Evolutionary conservation across 2,888 invertebrate genomes (phyloP), one percentile per base, ranked within the genome.

Genomic region (Himalopsyche kuldschensis): DNA sequence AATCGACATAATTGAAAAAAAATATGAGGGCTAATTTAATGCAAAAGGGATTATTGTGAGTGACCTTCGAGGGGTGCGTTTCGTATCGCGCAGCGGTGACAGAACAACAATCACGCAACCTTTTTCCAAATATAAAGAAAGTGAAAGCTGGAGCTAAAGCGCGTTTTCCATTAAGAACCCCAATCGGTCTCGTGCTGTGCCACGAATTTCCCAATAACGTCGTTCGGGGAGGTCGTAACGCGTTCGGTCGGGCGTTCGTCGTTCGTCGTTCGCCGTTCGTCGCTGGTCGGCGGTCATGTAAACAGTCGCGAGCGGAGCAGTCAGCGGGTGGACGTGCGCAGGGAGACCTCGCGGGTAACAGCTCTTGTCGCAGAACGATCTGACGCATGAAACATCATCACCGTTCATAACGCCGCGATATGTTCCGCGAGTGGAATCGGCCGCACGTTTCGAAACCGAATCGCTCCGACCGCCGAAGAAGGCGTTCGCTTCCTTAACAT

Each of bases 31-130:
- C 80, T 76, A 82, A 78, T 46, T 79, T 69, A 32, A 63, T 55
- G 80, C 63, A 88, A 88, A 88, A 87, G 87, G 88, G 87, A 88
- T n/a, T 88, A 89, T 89, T 46, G 17, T 27, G 75, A 27, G 32
- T 31, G 80, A 35, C 75, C 35, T 32, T 35, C 63, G 63, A 46
- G 63, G 35, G 69, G 35, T 30, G 69, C 69, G 35, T 41, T 69
- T 27, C 32, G 35, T 75, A 35, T 41, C 35, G 75, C 32, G 17
- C n/a, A 55, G 35, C 47, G 41, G 17, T 35, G 63, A 46, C 79
- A 35, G 78, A 48, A n/a, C 35, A 31, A 79, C 24, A 76, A 46
- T 46, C 41, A 69, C 69, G 69, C 69, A 69, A 69, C 27, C 69
- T 69, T 69, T 69, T 69, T 69, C 76, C 35, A 76, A 46, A 30